Conservation (phyloP, 2,113 vertebrate species). For the Macrotus californicus region DNA sequence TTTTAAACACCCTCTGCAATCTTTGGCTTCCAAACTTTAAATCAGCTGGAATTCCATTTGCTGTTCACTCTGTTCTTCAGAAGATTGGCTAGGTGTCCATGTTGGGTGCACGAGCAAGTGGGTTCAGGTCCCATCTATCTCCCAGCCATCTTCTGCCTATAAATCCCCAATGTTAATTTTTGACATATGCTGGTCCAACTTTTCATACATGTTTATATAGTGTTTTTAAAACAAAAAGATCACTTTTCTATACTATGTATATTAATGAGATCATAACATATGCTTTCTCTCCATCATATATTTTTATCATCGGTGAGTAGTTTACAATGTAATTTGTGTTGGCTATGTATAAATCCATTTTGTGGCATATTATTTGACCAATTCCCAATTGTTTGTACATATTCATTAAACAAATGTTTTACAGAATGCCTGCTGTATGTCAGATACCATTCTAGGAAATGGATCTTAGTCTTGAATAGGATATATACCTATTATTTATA, state of each 20-base stretch:
- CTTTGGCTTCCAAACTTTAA: too few relatives aligned
- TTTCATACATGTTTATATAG: neutral
- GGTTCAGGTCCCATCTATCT: too few relatives aligned
- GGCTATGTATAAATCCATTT: neutral
- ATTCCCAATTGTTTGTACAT: neutral
- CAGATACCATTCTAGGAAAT: neutral
- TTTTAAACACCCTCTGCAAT: too few relatives aligned
- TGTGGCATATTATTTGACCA: neutral
- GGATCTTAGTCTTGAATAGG: neutral
- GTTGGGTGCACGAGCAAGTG: too few relatives aligned
- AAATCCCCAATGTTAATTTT: neutral
- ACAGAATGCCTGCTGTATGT: neutral
- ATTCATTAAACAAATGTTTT: neutral
- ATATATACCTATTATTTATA: too few relatives aligned
- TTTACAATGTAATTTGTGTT: neutral
- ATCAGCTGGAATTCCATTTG: too few relatives aligned
- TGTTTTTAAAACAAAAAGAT: neutral
- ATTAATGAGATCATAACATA: neutral
- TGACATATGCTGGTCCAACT: neutral
- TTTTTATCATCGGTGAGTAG: slow-evolving; percentile 5
- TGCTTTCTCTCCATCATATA: neutral
- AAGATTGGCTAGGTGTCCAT: too few relatives aligned
- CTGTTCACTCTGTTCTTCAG: too few relatives aligned
- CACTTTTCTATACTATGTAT: neutral
- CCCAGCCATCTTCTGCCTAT: too few relatives aligned